Conservation (phyloP, 1,140 invertebrate species). For the Scylla paramamosain region DNA sequence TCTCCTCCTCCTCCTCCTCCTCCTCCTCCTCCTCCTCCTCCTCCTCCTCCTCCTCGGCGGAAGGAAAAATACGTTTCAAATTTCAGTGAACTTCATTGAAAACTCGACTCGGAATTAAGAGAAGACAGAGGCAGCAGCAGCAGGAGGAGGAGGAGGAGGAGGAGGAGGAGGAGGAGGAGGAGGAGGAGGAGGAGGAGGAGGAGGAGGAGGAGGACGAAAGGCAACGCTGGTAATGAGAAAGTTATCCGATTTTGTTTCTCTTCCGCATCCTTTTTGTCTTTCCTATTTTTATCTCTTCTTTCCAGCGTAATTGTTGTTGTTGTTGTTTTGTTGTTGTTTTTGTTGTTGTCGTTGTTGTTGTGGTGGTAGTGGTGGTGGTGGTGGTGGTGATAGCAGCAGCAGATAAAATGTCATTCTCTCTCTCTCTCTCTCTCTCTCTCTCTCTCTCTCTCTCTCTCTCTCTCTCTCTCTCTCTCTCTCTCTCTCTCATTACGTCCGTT, state of each 20-base stretch:
- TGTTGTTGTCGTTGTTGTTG: too few species aligned
- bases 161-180: background rate
- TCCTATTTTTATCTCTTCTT: too few species aligned
- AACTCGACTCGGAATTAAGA: background rate
- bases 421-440: too few species aligned
- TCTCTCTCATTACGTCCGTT: too few species aligned
- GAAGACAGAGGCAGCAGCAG: background rate
- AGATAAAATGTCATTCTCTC: too few species aligned
- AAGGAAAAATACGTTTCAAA: slow-evolving; percentile 6
- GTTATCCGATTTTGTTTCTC: background rate
- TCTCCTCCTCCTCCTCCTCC: background rate
- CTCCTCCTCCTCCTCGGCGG: background rate
- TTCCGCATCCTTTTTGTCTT: too few species aligned
- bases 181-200: background rate
- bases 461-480: too few species aligned
- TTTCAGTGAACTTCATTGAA: background rate
- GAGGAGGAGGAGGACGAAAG: background rate
- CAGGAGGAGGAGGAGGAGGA: background rate
- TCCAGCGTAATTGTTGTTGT: too few species aligned
- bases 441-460: too few species aligned
- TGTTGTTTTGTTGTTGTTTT: too few species aligned
- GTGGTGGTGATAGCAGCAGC: too few species aligned
- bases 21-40: background rate
- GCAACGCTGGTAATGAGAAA: background rate
- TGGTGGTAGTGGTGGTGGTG: too few species aligned